These are phyloP conservation scores for Garrulus glandarius DNA, from an alignment of 2,797 vertebrate species.

Conservation along the genomic window DNA sequence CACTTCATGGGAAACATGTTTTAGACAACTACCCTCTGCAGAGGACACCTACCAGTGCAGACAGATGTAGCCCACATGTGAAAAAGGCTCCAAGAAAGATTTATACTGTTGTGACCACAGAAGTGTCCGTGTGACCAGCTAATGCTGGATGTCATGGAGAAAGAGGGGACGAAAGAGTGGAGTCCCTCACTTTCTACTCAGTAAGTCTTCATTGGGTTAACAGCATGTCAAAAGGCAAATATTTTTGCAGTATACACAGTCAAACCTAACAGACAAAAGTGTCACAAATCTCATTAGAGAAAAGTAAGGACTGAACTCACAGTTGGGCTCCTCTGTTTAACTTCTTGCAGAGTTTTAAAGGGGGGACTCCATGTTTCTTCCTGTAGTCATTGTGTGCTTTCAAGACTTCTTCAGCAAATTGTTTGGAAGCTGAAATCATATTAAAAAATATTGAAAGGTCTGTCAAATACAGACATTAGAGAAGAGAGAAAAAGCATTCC, in stretches of 20 bases:
- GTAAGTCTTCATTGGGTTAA: neutral
- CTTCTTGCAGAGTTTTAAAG: constrained; percentile 88
- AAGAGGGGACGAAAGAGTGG: neutral
- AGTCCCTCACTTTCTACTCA: neutral
- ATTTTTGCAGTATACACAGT: neutral
- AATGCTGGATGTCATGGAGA: neutral
- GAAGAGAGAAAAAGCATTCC: neutral
- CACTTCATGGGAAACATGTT: neutral
- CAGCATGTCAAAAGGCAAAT: neutral
- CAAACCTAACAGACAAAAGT: neutral
- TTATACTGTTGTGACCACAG: neutral
- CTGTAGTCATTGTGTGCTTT: constrained; percentile 91
- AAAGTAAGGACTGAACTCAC: constrained; percentile 76
- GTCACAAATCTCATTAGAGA: neutral
- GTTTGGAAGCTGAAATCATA: constrained; percentile 83
- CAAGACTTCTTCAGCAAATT: constrained; percentile 89
- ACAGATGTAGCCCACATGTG: neutral
- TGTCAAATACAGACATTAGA: neutral
- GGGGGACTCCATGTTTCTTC: constrained; percentile 87
- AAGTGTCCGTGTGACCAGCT: neutral
- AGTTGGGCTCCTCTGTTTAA: constrained; percentile 87
- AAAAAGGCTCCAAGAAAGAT: neutral
- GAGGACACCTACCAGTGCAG: neutral
- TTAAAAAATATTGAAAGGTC: neutral
- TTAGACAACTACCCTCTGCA: neutral